phyloP scores from a whole-genome alignment of 2,113 vertebrate genomes.

The Ammodramus savannarum region DNA sequence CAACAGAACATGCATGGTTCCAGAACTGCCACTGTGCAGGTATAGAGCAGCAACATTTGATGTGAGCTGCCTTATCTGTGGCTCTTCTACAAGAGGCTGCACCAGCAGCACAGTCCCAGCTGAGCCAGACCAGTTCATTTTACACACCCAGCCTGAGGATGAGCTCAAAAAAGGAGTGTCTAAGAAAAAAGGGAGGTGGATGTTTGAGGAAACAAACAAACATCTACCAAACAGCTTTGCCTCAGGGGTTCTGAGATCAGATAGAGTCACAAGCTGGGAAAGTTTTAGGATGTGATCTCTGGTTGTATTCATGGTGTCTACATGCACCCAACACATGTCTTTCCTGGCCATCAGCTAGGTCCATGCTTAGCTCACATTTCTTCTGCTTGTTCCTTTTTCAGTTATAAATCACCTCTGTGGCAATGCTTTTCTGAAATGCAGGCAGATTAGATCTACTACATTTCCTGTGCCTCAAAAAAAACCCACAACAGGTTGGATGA shows the following conservation, averaged over 20 bases:
- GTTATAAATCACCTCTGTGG: not conserved
- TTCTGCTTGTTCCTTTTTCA: not conserved
- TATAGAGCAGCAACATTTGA: not conserved
- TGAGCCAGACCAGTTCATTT: not conserved
- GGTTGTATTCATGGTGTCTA: not conserved
- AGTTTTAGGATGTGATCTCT: not conserved
- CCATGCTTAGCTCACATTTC: not conserved
- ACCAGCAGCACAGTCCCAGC: not conserved
- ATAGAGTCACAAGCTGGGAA: not conserved
- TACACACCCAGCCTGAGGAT: not conserved
- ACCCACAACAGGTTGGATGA: not conserved
- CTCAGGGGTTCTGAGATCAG: not conserved
- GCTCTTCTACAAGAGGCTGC: not conserved
- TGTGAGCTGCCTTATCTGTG: not conserved
- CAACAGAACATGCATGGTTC: not conserved
- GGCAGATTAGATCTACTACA: not conserved
- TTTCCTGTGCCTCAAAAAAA: not conserved
- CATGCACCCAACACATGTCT: not conserved
- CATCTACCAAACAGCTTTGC: not conserved
- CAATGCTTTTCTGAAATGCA: not conserved
- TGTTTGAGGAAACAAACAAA: not conserved
- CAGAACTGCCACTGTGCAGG: accelerated
- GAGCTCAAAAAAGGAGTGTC: not conserved
- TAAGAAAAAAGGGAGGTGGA: not conserved
- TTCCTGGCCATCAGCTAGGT: not conserved